Evolutionary conservation across 2,797 vertebrate genomes (phyloP).

Genomic region (Cryptoprocta ferox): DNA sequence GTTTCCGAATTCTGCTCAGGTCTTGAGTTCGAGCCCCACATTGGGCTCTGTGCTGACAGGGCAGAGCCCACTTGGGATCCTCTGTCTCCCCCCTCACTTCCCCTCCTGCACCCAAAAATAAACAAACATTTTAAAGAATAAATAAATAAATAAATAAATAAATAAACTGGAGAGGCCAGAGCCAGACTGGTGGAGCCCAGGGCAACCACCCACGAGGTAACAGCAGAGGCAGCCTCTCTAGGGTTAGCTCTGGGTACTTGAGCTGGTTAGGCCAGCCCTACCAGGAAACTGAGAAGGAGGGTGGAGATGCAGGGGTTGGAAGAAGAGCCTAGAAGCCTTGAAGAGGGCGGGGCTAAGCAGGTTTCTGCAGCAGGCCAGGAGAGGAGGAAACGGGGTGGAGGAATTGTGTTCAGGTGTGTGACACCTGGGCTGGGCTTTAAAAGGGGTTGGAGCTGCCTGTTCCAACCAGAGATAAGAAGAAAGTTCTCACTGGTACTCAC

Average conservation of each 20-base stretch:
- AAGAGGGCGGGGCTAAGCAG: slow-evolving; percentile 48
- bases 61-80: too few relatives aligned
- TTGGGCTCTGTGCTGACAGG: too few relatives aligned
- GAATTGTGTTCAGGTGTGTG: slow-evolving; percentile 12
- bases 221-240: background rate
- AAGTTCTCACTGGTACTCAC: background rate
- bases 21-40: too few relatives aligned
- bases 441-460: background rate
- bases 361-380: background rate
- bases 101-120: too few relatives aligned
- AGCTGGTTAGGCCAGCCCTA: slow-evolving; percentile 60
- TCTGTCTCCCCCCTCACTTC: too few relatives aligned
- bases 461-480: background rate
- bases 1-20: too few relatives aligned
- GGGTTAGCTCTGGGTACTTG: background rate
- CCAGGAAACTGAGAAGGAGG: background rate
- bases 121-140: too few relatives aligned
- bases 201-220: background rate
- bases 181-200: background rate
- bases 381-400: slow-evolving; percentile 12
- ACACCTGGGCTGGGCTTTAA: background rate
- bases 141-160: too few relatives aligned
- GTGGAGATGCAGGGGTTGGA: slow-evolving; percentile 33
- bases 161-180: background rate
- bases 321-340: background rate